Conservation (phyloP, 92 coral and sea anemone species). For the Heteractis magnifica region DNA sequence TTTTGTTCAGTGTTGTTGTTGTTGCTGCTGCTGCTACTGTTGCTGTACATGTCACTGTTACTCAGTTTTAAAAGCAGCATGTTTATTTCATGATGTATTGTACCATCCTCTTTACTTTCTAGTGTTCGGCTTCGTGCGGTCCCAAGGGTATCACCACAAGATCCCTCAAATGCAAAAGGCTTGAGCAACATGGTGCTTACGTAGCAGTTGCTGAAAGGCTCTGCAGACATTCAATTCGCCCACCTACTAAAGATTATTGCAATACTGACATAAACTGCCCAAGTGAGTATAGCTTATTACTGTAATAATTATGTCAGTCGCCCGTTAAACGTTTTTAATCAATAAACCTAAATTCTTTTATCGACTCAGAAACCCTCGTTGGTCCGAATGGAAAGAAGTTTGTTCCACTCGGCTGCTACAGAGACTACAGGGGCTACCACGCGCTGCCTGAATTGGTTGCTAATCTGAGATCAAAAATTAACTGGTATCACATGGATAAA, state of each 20-base stretch:
- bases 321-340: no score
- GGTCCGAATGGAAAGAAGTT: conserved; percentile 55
- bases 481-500: conserved; percentile 52
- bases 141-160: conserved; percentile 62
- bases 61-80: no score
- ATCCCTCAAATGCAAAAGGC: conserved; percentile 58
- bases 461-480: conserved; percentile 45
- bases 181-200: conserved; percentile 54
- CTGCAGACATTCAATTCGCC: conserved; percentile 62
- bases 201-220: conserved; percentile 46
- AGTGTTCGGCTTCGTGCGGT: conserved; percentile 80
- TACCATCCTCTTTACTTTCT: background rate
- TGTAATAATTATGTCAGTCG: no score
- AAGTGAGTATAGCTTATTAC: conserved; percentile 31
- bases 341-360: background rate
- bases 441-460: conserved; percentile 61
- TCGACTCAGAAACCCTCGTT: background rate
- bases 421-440: conserved; percentile 34
- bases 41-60: background rate
- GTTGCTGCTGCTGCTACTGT: background rate
- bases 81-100: background rate
- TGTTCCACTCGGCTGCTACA: conserved; percentile 59
- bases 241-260: conserved; percentile 59
- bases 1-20: background rate
- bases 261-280: conserved; percentile 62